These are phyloP conservation scores for Drosophila kokeensis DNA, from an alignment of 2,888 invertebrate species.

Conservation along the genomic window DNA sequence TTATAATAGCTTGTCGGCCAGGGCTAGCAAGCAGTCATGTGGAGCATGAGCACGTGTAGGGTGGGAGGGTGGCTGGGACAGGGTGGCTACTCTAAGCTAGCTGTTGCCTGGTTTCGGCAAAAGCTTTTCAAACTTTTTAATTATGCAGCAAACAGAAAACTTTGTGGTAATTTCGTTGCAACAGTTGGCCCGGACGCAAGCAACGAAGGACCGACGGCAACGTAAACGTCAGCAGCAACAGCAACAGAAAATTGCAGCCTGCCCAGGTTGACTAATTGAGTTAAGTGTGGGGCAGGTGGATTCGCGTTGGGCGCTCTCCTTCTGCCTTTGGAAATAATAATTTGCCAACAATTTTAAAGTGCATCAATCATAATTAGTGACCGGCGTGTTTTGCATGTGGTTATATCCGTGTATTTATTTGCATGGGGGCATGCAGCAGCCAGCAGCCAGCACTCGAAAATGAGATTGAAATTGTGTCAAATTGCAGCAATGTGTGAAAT, in stretches of 20 bases:
- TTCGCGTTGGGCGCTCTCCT: conserved; percentile 19
- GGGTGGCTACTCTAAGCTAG: conserved; percentile 26
- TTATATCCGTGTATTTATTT: conserved; percentile 16
- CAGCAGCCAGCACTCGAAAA: conserved; percentile 11
- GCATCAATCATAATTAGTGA: conserved; percentile 78
- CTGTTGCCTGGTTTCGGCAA: conserved; percentile 76
- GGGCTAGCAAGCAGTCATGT: conserved; percentile 15
- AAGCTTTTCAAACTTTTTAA: conserved; percentile 81
- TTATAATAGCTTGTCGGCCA: conserved; percentile 69
- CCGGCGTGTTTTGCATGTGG: conserved; percentile 54
- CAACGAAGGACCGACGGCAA: conserved; percentile 51
- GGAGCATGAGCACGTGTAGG: background rate
- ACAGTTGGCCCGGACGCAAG: conserved; percentile 70
- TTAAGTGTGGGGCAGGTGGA: conserved; percentile 57
- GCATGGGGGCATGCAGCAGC: background rate
- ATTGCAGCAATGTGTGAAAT: conserved; percentile 26
- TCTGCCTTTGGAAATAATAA: conserved; percentile 68
- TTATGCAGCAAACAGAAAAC: conserved; percentile 81
- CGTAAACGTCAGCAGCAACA: conserved; percentile 23
- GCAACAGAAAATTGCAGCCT: conserved; percentile 59
- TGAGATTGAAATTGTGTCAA: conserved; percentile 32
- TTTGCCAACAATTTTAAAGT: conserved; percentile 79
- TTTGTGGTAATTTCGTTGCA: conserved; percentile 80
- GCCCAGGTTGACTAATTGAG: conserved; percentile 75
- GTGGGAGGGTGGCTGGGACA: background rate